Base-by-base conservation (phyloP, 1,140 invertebrate species). In the Drosophila baimaii region DNA sequence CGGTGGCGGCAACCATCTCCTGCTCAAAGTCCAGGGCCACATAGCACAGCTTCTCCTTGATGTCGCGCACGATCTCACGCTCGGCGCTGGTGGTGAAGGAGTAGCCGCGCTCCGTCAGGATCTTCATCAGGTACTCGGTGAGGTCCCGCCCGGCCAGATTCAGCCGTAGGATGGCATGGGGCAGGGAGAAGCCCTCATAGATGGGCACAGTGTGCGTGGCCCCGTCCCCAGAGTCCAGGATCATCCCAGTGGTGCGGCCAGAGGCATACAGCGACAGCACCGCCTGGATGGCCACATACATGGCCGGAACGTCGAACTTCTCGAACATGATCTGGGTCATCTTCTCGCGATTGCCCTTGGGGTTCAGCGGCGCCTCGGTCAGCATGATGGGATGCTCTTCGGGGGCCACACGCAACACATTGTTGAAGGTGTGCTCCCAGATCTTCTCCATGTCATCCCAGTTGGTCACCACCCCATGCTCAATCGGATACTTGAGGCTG, bases 131-230 rank as follows among this genome's bases (percentile, higher is more conserved):
- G 13, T 54, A 5, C 31, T 54, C 51, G 51, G 51, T 54, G 31
- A 54, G 5, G 51, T 54, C 51, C 31, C 51, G 19, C 4, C 51
- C 51, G 2, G 31, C 51, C 51, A 54, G 5, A n/a, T 54, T 54
- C 5, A 54, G 19, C 4, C 51, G 31, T 19, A 54, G 8, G 5
- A 54, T n/a, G 31, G 51, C 31, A 23, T 54, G 51, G 2, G 51
- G 31, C 51, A 54, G 19, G 31, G 31, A 54, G 51, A n/a, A 54
- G 19, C 51, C 51, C 31, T 54, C 51, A 13, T 54, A 54, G 51
- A 54, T 54, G 51, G 51, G 51, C 31, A 54, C 51, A 2, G 51
- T 54, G 31, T 54, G 51, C 13, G 51, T 33, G 51, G 51, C 51
- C 8, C 51, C 51, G 2, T 54, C 51, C 0, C 51, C 51, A 15